A percentile compares a stretch with the other conserved stretches of the same genome.
Conservation (phyloP, 2,113 vertebrate species). For the Charadrius vociferus region DNA sequence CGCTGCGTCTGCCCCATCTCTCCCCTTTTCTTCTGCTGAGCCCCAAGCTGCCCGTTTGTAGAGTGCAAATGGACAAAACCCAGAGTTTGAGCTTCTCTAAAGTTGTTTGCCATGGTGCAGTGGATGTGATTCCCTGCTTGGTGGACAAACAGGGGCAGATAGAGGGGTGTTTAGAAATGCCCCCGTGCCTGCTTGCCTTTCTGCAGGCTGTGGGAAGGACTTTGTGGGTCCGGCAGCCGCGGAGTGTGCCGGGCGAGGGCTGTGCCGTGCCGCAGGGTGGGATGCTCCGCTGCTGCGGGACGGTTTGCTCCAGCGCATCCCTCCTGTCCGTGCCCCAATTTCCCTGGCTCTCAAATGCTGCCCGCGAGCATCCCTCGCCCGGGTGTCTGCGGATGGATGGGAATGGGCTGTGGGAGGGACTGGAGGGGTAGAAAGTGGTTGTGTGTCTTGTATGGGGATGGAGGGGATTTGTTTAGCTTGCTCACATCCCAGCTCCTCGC, state of each 20-base stretch:
- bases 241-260: background rate
- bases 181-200: background rate
- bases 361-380: rapidly evolving
- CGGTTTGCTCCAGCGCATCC: rapidly evolving
- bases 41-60: background rate
- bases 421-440: rapidly evolving
- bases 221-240: background rate
- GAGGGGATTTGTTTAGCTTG: background rate
- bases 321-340: background rate
- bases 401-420: background rate
- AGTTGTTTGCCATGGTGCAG: background rate
- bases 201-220: background rate
- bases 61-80: background rate
- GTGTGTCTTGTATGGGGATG: background rate
- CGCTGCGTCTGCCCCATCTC: rapidly evolving
- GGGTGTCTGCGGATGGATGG: background rate
- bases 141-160: too few relatives aligned
- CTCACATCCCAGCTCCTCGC: background rate
- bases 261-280: background rate
- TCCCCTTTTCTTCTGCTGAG: background rate
- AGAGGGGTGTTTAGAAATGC: background rate
- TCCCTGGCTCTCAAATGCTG: background rate
- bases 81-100: background rate
- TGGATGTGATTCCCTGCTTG: rapidly evolving
- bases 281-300: background rate